Percentiles rank a stretch among this genome's conserved stretches.
Evolutionary conservation across 2,797 vertebrate species (phyloP).

Genomic region (Chloroceryle amazona): DNA sequence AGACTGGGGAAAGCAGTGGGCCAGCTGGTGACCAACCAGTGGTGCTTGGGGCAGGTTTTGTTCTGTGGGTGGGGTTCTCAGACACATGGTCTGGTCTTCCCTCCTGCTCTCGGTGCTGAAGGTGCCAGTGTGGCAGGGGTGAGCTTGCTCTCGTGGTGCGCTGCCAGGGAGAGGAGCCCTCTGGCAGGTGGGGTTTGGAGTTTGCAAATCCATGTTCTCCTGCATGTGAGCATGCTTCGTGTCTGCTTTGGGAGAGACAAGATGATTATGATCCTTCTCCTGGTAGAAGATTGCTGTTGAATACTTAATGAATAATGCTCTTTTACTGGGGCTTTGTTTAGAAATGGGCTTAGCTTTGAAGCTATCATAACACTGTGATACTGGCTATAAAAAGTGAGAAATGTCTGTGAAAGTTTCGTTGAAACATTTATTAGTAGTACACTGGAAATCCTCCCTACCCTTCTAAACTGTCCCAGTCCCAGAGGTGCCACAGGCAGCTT

Average conservation of each 20-base stretch:
- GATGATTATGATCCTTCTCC: not conserved
- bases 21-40: too few relatives aligned
- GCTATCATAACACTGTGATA: not conserved
- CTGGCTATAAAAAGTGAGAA: not conserved
- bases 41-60: not conserved
- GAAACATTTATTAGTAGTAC: not conserved
- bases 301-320: not conserved
- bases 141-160: fast-evolving
- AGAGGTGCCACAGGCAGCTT: not conserved
- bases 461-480: not conserved
- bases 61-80: not conserved
- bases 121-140: fast-evolving
- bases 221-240: fast-evolving
- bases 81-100: not conserved
- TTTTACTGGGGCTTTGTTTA: slow-evolving; percentile 31
- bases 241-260: not conserved
- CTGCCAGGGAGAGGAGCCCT: not conserved
- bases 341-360: not conserved
- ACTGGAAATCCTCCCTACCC: not conserved
- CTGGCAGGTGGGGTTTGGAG: not conserved
- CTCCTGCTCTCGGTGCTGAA: not conserved
- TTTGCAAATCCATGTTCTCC: not conserved
- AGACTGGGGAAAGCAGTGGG: not conserved
- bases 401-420: not conserved
- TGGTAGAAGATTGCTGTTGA: not conserved